Evolutionary conservation across 2,113 vertebrate species (phyloP).

Genomic region (Pygoscelis adeliae): DNA sequence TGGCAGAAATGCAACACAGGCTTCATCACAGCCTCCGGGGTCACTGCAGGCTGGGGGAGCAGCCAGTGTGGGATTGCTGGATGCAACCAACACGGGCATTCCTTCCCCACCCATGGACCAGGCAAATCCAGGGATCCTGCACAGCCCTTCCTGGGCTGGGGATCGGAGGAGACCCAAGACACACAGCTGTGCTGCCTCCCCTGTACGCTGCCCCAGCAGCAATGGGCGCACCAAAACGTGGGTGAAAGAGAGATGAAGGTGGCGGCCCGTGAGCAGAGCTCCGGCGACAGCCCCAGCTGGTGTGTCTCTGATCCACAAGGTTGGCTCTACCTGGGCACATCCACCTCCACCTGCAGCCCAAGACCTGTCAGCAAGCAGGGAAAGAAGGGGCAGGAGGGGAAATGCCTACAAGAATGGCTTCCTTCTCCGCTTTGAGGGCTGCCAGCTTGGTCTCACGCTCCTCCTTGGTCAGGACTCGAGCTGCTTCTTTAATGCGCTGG

Average conservation of each 20-base stretch:
- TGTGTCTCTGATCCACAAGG: not conserved
- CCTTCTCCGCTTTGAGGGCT: constrained; percentile 67
- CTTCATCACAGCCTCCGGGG: not conserved
- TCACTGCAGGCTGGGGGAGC: not conserved
- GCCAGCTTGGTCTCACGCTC: constrained; percentile 66
- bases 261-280: not conserved
- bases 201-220: not conserved
- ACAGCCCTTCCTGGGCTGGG: not conserved
- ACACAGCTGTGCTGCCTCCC: not conserved
- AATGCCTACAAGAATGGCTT: constrained; percentile 63
- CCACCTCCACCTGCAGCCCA: not conserved
- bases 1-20: not conserved
- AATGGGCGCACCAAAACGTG: accelerated
- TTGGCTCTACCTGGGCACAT: not conserved
- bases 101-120: not conserved
- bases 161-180: not conserved
- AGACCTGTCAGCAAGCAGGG: not conserved
- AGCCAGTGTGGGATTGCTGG: not conserved
- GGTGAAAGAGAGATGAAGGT: no score
- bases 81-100: accelerated
- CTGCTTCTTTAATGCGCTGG: constrained; percentile 71
- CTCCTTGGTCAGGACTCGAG: constrained; percentile 67
- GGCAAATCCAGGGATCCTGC: not conserved
- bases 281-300: no score
- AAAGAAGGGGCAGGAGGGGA: no score